phyloP scores from a whole-genome alignment of 1,140 invertebrate species.

The Papilio polyxenes region DNA sequence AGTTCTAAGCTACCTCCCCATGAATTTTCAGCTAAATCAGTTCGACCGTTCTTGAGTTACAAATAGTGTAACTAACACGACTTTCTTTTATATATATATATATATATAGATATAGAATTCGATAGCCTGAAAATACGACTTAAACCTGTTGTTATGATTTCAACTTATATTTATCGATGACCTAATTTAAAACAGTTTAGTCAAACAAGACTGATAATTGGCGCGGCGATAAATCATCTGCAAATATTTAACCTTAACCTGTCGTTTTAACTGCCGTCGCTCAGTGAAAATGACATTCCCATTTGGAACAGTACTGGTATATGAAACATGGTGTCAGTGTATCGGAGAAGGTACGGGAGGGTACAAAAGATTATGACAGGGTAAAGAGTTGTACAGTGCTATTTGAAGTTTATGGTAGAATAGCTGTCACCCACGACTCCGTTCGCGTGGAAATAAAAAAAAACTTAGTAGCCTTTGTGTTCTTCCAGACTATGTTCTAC shows the following conservation, averaged over 20 bases:
- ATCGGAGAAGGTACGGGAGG: not conserved
- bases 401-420: too few species aligned
- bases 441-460: too few species aligned
- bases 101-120: too few species aligned
- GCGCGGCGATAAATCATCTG: not conserved
- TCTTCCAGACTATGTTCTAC: too few species aligned
- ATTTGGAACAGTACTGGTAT: not conserved
- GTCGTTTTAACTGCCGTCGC: constrained; percentile 1
- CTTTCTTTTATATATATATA: too few species aligned
- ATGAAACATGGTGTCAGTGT: not conserved
- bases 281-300: not conserved
- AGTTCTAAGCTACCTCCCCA: too few species aligned
- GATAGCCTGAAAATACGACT: too few species aligned
- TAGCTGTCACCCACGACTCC: too few species aligned
- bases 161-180: constrained; percentile 15
- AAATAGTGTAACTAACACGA: too few species aligned
- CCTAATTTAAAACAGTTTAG: constrained; percentile 18
- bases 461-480: too few species aligned
- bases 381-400: not conserved
- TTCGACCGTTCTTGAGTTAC: too few species aligned
- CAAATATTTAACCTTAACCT: constrained; percentile 21
- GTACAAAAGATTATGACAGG: not conserved
- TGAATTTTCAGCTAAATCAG: too few species aligned
- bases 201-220: not conserved
- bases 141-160: not conserved